These are phyloP conservation scores for Exocentrus adspersus DNA, from an alignment of 2,888 invertebrate genomes.

Conservation along the genomic window DNA sequence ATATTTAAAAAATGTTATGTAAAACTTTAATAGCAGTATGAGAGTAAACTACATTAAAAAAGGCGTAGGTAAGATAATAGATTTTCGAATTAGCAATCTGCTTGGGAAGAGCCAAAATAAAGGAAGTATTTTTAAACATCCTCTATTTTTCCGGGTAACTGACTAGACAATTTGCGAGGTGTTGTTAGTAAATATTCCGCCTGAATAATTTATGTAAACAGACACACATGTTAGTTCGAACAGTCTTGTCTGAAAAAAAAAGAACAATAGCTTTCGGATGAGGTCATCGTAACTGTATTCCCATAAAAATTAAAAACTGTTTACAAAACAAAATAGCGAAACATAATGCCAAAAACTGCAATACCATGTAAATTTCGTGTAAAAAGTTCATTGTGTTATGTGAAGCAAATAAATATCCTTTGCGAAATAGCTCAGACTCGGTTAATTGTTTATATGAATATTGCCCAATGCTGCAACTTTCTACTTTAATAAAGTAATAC, in stretches of 20 bases:
- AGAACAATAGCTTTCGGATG: conserved; percentile 18
- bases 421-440: conserved; percentile 12
- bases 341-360: conserved; percentile 19
- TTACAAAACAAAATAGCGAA: conserved; percentile 23
- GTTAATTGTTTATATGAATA: conserved; percentile 36
- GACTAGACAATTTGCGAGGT: neutral
- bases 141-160: conserved; percentile 1
- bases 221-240: neutral
- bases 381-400: conserved; percentile 15
- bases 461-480: conserved; percentile 49
- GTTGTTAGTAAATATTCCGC: conserved; percentile 10
- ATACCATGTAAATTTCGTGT: conserved; percentile 7
- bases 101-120: neutral
- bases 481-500: conserved; percentile 40
- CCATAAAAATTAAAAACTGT: conserved; percentile 21
- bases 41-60: too few species aligned
- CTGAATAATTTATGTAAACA: conserved; percentile 8
- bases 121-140: neutral
- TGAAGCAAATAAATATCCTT: conserved; percentile 15
- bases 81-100: too few species aligned
- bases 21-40: too few species aligned
- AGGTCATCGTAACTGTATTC: conserved; percentile 26
- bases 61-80: too few species aligned
- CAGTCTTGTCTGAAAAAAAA: conserved; percentile 11
- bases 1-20: too few species aligned